Evolutionary conservation across 2,888 invertebrate species (phyloP).

Genomic region (Argyresthia albistria): DNA sequence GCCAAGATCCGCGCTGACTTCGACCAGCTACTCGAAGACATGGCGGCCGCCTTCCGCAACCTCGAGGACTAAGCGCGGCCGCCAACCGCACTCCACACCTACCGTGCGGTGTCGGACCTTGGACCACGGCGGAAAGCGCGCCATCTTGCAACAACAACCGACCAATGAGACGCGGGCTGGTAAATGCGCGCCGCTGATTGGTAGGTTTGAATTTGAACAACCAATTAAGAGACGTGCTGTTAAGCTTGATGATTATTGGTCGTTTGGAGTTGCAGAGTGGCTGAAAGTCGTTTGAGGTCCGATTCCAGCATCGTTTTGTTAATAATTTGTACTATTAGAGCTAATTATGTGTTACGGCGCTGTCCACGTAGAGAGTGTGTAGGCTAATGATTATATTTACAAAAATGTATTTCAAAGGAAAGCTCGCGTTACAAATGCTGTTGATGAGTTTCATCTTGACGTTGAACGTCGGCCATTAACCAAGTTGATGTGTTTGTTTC

Average conservation of each 20-base stretch:
- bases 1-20: conserved; percentile 97
- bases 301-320: conserved; percentile 16
- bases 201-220: too few relatives aligned
- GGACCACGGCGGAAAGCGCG: not conserved
- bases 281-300: not conserved
- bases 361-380: conserved; percentile 31
- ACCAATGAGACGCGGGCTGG: not conserved
- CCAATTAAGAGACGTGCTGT: too few relatives aligned
- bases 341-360: conserved; percentile 5
- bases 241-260: too few relatives aligned
- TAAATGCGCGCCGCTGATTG: not conserved
- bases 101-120: not conserved
- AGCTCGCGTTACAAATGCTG: conserved; percentile 28
- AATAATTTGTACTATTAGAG: conserved; percentile 12
- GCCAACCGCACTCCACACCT: not conserved
- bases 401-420: conserved; percentile 13
- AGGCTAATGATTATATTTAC: conserved; percentile 16
- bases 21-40: conserved; percentile 96
- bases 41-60: conserved; percentile 98
- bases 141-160: not conserved
- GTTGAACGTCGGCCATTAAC: not conserved
- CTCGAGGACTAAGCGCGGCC: conserved; percentile 87
- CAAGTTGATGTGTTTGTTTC: not conserved
- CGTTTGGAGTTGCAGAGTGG: too few relatives aligned
- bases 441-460: conserved; percentile 22